These are phyloP conservation scores for Drosophila stalkeri DNA, from an alignment of 2,888 invertebrate species.

Conservation along the genomic window DNA sequence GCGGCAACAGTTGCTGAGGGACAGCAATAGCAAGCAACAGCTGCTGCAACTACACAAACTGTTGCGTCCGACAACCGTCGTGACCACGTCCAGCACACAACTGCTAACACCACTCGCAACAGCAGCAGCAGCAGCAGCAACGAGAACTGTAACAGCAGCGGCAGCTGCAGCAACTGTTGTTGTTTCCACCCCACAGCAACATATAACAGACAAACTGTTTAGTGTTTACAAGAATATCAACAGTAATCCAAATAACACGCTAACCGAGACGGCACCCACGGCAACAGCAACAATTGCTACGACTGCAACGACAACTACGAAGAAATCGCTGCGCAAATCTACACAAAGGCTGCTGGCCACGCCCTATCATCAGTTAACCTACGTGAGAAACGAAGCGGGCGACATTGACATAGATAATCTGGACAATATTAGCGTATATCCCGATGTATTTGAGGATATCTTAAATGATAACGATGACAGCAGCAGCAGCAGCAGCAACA, in stretches of 20 bases:
- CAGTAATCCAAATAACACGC: constrained; percentile 66
- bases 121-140: constrained; percentile 29
- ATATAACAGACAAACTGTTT: constrained; percentile 56
- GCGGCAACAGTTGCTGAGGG: constrained; percentile 47
- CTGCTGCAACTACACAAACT: constrained; percentile 44
- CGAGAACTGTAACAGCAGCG: constrained; percentile 27
- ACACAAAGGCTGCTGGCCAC: constrained; percentile 79
- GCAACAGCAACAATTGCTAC: constrained; percentile 24
- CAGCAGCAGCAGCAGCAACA: constrained; percentile 28
- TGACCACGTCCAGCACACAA: constrained; percentile 48
- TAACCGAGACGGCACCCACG: constrained; percentile 53
- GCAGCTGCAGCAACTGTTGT: constrained; percentile 22
- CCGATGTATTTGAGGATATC: constrained; percentile 74
- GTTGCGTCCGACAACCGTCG: constrained; percentile 21
- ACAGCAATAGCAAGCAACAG: constrained; percentile 39
- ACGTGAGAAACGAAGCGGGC: constrained; percentile 80
- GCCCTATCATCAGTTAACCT: constrained; percentile 80
- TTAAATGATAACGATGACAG: constrained; percentile 40
- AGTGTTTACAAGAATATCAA: constrained; percentile 70
- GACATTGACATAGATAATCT: constrained; percentile 82
- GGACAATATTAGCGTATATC: constrained; percentile 82
- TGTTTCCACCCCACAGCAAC: constrained; percentile 40
- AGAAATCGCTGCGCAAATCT: constrained; percentile 74
- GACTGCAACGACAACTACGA: constrained; percentile 60
- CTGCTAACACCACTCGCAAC: constrained; percentile 20